Percentiles rank a stretch among this genome's conserved stretches.
These are phyloP conservation scores for Chelonus formosanus DNA, from an alignment of 2,888 invertebrate genomes.

Conservation along the genomic window DNA sequence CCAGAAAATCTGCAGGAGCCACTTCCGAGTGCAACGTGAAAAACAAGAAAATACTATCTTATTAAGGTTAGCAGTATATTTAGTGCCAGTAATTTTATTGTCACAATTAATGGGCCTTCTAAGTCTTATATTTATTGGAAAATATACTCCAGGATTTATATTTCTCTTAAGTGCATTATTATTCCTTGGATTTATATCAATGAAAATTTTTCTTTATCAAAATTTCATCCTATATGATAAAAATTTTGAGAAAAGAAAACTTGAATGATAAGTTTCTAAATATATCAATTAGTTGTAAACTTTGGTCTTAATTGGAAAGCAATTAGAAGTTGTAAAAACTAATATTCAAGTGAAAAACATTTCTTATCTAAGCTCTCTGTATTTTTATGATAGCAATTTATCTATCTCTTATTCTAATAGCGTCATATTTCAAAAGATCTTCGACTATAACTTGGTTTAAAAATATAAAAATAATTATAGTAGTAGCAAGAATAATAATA, in stretches of 20 bases:
- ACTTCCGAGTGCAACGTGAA: background rate
- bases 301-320: too few species aligned
- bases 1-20: background rate
- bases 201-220: constrained; percentile 46
- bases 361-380: too few species aligned
- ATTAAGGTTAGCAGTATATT: constrained; percentile 52
- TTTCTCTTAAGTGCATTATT: constrained; percentile 56
- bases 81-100: constrained; percentile 52
- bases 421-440: too few species aligned
- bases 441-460: too few species aligned
- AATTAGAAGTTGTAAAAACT: constrained; percentile 11
- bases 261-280: too few species aligned
- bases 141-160: constrained; percentile 59
- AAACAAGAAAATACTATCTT: constrained; percentile 31
- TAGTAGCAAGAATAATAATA: too few species aligned
- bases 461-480: too few species aligned
- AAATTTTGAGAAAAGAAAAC: constrained; percentile 11
- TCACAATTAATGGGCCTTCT: constrained; percentile 52
- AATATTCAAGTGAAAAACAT: constrained; percentile 1
- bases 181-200: constrained; percentile 55
- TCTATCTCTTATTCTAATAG: too few species aligned
- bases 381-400: background rate
- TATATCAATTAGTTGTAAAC: too few species aligned
- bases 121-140: constrained; percentile 52
- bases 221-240: background rate